phyloP scores from a whole-genome alignment of 2,797 vertebrate species.

The Hipposideros larvatus region DNA sequence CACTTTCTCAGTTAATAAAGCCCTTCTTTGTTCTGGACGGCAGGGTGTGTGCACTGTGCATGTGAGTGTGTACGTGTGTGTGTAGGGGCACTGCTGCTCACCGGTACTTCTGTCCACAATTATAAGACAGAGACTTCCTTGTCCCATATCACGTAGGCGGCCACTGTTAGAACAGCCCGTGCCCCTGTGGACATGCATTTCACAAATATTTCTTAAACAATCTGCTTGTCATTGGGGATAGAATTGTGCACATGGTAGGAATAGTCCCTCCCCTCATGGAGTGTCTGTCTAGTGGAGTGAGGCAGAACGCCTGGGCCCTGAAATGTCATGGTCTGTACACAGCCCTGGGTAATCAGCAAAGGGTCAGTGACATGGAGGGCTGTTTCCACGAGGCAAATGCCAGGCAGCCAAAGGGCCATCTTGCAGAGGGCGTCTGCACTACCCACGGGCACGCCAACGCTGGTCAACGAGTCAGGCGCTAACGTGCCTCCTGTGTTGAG shows the following conservation, averaged over 20 bases:
- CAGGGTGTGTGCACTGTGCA: not conserved
- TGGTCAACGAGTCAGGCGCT: too few species aligned
- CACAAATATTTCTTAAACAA: not conserved
- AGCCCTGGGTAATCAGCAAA: not conserved
- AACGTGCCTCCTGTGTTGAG: too few species aligned
- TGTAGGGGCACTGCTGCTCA: not conserved
- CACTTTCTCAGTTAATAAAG: not conserved
- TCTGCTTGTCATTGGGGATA: not conserved
- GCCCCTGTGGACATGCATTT: too few species aligned
- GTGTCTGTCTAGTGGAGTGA: not conserved
- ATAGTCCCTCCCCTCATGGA: not conserved
- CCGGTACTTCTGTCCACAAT: not conserved
- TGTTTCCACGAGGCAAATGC: not conserved
- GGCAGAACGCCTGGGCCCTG: not conserved
- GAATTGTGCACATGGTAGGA: not conserved
- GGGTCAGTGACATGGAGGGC: not conserved
- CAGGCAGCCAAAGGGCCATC: not conserved
- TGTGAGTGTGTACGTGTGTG: too few species aligned
- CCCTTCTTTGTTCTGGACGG: not conserved
- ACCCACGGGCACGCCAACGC: too few species aligned
- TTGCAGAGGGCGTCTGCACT: too few species aligned
- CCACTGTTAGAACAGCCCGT: not conserved
- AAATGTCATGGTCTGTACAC: not conserved
- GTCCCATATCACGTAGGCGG: not conserved
- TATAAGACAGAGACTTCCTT: not conserved